Evolutionary conservation across 2,113 vertebrate species (phyloP).

Genomic region (Hemiscyllium ocellatum): DNA sequence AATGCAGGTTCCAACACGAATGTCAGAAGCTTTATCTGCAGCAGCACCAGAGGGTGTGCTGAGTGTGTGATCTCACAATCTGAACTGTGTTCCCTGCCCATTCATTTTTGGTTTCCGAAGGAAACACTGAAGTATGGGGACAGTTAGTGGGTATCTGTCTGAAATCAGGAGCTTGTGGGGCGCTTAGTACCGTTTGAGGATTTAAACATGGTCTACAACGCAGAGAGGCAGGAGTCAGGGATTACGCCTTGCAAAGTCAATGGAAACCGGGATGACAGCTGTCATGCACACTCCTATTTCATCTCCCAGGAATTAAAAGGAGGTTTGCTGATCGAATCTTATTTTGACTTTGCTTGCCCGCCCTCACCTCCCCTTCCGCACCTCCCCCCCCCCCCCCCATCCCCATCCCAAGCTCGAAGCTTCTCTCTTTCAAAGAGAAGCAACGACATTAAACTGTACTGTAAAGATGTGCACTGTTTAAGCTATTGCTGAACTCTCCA

Average conservation of each 20-base stretch:
- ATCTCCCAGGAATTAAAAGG: conserved; percentile 11
- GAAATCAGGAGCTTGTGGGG: neutral
- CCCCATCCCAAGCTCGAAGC: neutral
- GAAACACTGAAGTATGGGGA: conserved; percentile 19
- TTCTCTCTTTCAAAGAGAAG: neutral
- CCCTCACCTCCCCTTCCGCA: too few species aligned
- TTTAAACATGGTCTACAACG: neutral
- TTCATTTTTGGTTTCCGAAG: conserved; percentile 8
- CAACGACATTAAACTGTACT: too few species aligned
- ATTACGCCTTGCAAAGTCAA: neutral
- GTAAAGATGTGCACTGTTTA: neutral
- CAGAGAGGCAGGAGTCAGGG: neutral
- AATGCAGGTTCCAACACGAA: conserved; percentile 11
- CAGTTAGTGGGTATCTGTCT: neutral
- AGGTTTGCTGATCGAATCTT: conserved; percentile 14
- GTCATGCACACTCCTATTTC: neutral
- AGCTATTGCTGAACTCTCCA: neutral
- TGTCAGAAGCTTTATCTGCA: neutral
- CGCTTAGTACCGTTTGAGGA: neutral
- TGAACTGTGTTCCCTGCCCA: neutral
- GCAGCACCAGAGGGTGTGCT: neutral
- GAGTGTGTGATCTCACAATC: neutral
- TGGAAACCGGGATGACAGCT: conserved; percentile 12
- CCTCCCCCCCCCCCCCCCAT: too few species aligned
- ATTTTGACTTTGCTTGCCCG: neutral